phyloP scores from a whole-genome alignment of 2,888 invertebrate species.

The Acronicta aceris region DNA sequence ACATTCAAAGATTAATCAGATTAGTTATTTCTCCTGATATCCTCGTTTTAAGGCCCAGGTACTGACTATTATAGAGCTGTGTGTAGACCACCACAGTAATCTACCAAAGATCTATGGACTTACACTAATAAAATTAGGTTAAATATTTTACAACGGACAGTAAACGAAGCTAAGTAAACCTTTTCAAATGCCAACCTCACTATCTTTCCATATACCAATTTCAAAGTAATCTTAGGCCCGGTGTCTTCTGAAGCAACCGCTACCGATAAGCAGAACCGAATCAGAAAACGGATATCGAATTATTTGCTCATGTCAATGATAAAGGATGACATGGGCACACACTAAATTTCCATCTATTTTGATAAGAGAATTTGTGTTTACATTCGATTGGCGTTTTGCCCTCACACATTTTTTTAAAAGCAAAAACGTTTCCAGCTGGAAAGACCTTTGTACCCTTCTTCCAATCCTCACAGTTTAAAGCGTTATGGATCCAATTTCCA shows the following conservation, averaged over 20 bases:
- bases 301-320: conserved; percentile 73
- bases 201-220: conserved; percentile 13
- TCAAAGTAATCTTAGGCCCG: conserved; percentile 16
- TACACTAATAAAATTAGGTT: too few relatives aligned
- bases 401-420: conserved; percentile 13
- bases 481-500: too few relatives aligned
- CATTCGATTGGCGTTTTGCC: conserved; percentile 19
- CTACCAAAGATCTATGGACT: too few relatives aligned
- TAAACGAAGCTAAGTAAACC: too few relatives aligned
- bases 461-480: too few relatives aligned
- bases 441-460: too few relatives aligned
- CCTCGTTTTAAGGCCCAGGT: too few relatives aligned
- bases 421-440: conserved; percentile 20
- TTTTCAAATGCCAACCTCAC: neutral
- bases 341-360: conserved; percentile 53
- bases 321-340: conserved; percentile 60
- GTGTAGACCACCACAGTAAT: too few relatives aligned
- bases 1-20: too few relatives aligned
- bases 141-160: too few relatives aligned
- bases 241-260: conserved; percentile 13
- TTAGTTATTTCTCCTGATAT: too few relatives aligned
- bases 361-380: conserved; percentile 48
- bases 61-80: too few relatives aligned
- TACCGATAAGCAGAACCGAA: conserved; percentile 33
- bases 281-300: conserved; percentile 50